Evolutionary conservation across 2,888 invertebrate species (phyloP).

Genomic region (Tipula helvola): DNA sequence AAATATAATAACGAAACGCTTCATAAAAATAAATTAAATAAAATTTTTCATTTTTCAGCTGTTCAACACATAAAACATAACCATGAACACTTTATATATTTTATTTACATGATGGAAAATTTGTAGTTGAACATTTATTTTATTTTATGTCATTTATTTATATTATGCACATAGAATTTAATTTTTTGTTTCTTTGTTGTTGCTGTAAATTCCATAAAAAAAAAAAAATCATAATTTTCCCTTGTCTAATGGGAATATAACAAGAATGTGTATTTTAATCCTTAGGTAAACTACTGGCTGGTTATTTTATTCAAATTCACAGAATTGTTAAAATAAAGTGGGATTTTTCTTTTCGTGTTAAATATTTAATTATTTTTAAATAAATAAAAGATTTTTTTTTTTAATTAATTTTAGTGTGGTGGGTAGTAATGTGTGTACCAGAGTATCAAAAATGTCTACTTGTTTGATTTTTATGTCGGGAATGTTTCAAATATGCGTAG

Average conservation of each 20-base stretch:
- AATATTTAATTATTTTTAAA: background rate
- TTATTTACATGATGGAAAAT: background rate
- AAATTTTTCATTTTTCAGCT: conserved; percentile 4
- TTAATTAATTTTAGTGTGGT: background rate
- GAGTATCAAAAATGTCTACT: no score
- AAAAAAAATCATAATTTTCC: background rate
- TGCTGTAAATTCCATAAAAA: background rate
- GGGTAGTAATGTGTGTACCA: no score
- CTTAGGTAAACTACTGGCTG: background rate
- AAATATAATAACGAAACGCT: conserved; percentile 4
- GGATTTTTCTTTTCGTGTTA: background rate
- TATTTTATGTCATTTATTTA: background rate
- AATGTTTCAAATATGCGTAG: background rate
- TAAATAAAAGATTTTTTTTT: background rate
- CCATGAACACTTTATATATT: background rate
- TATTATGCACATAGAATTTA: background rate
- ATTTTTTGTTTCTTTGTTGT: background rate
- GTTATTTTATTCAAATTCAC: background rate
- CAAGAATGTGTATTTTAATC: background rate
- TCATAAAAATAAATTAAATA: background rate
- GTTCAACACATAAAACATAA: conserved; percentile 4
- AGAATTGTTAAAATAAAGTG: background rate
- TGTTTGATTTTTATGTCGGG: background rate
- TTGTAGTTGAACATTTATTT: background rate
- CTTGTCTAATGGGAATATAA: background rate